Evolutionary conservation across 2,888 invertebrate genomes (phyloP), one percentile per base, ranked within the genome.

Genomic region (Busseola fusca): DNA sequence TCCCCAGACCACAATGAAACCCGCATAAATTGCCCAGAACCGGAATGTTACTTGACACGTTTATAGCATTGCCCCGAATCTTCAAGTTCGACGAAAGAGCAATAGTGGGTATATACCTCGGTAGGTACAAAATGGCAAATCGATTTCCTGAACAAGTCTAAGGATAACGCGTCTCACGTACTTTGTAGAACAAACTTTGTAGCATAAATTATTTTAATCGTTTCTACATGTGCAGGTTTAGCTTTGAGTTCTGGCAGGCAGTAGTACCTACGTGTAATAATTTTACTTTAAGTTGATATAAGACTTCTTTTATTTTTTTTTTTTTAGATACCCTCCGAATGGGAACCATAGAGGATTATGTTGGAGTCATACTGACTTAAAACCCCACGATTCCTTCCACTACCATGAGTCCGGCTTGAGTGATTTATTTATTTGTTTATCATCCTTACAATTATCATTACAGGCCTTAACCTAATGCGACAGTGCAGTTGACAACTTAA

Each of bases 1-100:
- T n/a, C 64, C 21, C 21, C 18, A n/a, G 21, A 48, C 50, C 59
- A 52, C 45, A 60, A 25, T 57, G 54, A 64, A 45, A 71, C 71
- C 71, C 71, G 57, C 71, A 78, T 80, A 78, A 78, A 80, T 74
- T 69, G 3, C 14, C 56, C 27, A 12, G 45, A 42, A 56, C 42
- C 45, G 45, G 48, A 21, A 54, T 52, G 50, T 69, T 25, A 70
- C 67, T 62, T 60, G 59, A 67, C 66, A 80, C 64, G 40, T 78
- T 76, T 76, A 81, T 76, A 50, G 56, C 76, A 59, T 0, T 40
- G 54, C 34, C 48, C 48, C 50, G 34, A 75, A 62, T 68, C n/a
- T 73, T 52, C 40, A 45, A 71, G n/a, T 68, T 72, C 25, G 50
- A 63, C 27, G 27, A 18, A 48, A n/a, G 27, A 27, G 50, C n/a